Evolutionary conservation across 2,113 vertebrate genomes (phyloP).

Genomic region (Oreochromis tanganicae): DNA sequence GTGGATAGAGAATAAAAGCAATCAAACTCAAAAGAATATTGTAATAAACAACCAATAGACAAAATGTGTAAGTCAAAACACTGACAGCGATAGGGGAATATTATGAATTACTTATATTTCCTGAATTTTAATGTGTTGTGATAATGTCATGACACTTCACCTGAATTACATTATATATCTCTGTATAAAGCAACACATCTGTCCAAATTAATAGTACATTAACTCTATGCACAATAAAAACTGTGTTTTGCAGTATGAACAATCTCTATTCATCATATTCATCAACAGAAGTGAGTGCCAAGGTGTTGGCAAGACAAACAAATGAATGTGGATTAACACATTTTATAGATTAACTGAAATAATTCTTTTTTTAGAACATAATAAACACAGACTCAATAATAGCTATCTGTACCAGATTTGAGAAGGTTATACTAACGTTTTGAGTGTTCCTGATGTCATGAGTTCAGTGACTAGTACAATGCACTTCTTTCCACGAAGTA

Average conservation of each 20-base stretch:
- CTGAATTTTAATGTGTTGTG: not conserved
- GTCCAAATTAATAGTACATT: not conserved
- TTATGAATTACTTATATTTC: not conserved
- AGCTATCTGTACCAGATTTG: not conserved
- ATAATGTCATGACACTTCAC: not conserved
- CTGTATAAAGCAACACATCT: not conserved
- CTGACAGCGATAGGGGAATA: not conserved
- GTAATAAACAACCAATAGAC: not conserved
- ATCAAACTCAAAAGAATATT: not conserved
- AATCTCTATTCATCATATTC: not conserved
- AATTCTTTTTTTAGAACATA: not conserved
- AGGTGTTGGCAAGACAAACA: not conserved
- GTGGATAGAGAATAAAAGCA: not conserved
- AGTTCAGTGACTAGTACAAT: constrained; percentile 93
- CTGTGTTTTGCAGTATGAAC: not conserved
- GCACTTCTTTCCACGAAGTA: constrained; percentile 87
- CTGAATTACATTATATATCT: not conserved
- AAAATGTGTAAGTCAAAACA: not conserved
- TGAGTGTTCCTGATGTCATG: constrained; percentile 94
- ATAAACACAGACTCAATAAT: not conserved
- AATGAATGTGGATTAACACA: not conserved
- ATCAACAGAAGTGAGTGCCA: not conserved
- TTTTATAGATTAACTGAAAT: not conserved
- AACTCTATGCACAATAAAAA: not conserved
- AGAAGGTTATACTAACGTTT: constrained; percentile 76